Conservation (phyloP, 2,888 invertebrate genomes). For the Chrysomela aeneicollis region DNA sequence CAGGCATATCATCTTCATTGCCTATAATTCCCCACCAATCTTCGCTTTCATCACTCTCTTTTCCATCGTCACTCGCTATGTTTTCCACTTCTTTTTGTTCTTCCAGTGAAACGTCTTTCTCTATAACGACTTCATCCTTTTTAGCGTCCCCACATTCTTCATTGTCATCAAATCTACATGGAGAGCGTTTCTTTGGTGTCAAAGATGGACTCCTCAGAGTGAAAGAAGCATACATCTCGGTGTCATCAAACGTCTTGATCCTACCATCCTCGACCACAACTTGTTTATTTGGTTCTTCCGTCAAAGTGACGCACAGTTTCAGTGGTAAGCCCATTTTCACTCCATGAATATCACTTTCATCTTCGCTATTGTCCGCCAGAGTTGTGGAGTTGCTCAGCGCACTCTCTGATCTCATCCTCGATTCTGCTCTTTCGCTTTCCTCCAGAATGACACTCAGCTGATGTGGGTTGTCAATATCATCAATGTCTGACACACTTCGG, state of each 20-base stretch:
- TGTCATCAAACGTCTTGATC: constrained; percentile 9
- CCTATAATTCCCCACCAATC: constrained; percentile 50
- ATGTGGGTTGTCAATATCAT: constrained; percentile 59
- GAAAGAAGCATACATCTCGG: constrained; percentile 28
- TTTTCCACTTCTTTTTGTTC: constrained; percentile 16
- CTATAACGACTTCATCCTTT: constrained; percentile 8
- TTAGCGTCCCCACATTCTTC: constrained; percentile 29
- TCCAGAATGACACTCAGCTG: constrained; percentile 69
- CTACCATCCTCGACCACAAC: constrained; percentile 48
- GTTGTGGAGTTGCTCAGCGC: constrained; percentile 53
- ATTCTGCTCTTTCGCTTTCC: constrained; percentile 65
- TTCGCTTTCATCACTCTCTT: constrained; percentile 50
- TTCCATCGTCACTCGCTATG: constrained; percentile 34
- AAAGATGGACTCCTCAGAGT: constrained; percentile 30
- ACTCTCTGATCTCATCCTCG: constrained; percentile 55
- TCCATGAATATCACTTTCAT: constrained; percentile 55
- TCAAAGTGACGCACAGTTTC: constrained; percentile 25
- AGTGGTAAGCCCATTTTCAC: constrained; percentile 15
- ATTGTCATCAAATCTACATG: constrained; percentile 10
- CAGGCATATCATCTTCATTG: constrained; percentile 39
- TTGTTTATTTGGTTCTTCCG: constrained; percentile 50
- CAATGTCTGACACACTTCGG: constrained; percentile 33
- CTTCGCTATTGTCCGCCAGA: constrained; percentile 52
- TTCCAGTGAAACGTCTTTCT: too few species aligned
- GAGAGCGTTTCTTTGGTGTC: constrained; percentile 20